Evolutionary conservation across 2,888 invertebrate species (phyloP).

Genomic region (Rhorus exstirpatorius): DNA sequence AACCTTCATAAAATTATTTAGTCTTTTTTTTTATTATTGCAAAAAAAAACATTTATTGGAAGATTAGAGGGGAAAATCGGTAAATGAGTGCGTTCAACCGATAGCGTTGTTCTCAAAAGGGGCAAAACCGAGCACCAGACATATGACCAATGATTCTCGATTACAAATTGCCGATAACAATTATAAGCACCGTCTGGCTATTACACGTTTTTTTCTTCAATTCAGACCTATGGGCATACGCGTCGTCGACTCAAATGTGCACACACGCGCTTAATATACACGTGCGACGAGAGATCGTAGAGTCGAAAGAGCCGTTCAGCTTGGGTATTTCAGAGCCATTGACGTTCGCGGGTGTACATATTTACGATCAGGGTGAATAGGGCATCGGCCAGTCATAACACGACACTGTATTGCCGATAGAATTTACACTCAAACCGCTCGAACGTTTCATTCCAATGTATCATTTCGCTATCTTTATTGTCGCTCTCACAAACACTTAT

Average conservation of each 20-base stretch:
- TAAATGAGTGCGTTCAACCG: background rate
- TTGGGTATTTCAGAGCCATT: conserved; percentile 16
- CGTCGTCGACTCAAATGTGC: too few species aligned
- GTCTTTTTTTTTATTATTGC: too few species aligned
- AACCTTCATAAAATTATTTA: too few species aligned
- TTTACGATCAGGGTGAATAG: conserved; percentile 75
- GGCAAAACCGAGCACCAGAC: background rate
- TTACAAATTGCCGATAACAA: conserved; percentile 55
- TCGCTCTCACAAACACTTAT: conserved; percentile 5
- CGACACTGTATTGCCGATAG: conserved; percentile 62
- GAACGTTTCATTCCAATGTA: conserved; percentile 26
- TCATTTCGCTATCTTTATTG: conserved; percentile 18
- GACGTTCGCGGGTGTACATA: conserved; percentile 23
- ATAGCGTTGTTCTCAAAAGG: background rate
- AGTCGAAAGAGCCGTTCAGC: background rate
- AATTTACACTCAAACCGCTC: conserved; percentile 40
- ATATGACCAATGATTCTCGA: conserved; percentile 52
- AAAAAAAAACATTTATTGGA: too few species aligned
- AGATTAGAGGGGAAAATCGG: background rate
- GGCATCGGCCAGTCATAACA: conserved; percentile 77
- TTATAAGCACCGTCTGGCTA: too few species aligned
- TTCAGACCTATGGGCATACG: too few species aligned
- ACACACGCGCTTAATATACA: background rate
- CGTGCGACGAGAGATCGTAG: background rate
- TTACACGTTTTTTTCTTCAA: too few species aligned